Percentiles rank a stretch among this genome's conserved stretches.
These are phyloP conservation scores for Tympanoctomys barrerae DNA, from an alignment of 2,797 vertebrate genomes.

Conservation along the genomic window DNA sequence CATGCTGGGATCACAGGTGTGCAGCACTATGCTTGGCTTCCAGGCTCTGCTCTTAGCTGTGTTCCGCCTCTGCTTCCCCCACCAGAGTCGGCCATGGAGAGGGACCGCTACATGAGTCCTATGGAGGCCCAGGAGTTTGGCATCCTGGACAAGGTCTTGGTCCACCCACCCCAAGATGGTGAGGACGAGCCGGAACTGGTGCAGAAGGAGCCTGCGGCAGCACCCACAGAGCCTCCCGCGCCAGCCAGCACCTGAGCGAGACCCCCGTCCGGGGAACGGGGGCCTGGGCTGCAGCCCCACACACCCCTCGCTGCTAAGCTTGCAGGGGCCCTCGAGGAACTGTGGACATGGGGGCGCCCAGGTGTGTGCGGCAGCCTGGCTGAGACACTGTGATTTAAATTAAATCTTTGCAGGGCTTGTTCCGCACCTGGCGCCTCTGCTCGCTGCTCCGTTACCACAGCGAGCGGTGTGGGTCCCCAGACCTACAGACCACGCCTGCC, in stretches of 20 bases:
- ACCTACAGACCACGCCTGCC: background rate
- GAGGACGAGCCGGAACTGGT: slow-evolving; percentile 95
- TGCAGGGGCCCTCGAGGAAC: slow-evolving; percentile 1
- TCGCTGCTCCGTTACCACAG: background rate
- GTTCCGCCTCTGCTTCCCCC: background rate
- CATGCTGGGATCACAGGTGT: background rate
- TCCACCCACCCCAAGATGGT: slow-evolving; percentile 94
- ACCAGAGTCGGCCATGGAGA: slow-evolving; percentile 93
- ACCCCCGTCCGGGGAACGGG: background rate
- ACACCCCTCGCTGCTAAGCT: background rate
- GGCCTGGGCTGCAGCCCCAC: background rate
- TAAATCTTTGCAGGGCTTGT: slow-evolving; percentile 73
- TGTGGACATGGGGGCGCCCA: slow-evolving; percentile 9
- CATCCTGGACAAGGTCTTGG: slow-evolving; percentile 94
- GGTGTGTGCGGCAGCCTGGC: background rate
- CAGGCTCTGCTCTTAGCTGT: background rate
- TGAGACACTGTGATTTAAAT: slow-evolving; percentile 78
- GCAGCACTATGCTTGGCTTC: background rate
- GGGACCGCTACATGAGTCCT: slow-evolving; percentile 97
- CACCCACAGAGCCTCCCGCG: background rate
- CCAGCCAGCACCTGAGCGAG: slow-evolving; percentile 61
- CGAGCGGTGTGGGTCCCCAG: fast-evolving
- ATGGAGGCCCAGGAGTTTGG: slow-evolving; percentile 97
- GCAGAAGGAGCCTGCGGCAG: slow-evolving; percentile 88
- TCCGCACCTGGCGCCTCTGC: background rate